Evolutionary conservation across 2,113 vertebrate genomes (phyloP).

Genomic region (Corythaeola cristata): DNA sequence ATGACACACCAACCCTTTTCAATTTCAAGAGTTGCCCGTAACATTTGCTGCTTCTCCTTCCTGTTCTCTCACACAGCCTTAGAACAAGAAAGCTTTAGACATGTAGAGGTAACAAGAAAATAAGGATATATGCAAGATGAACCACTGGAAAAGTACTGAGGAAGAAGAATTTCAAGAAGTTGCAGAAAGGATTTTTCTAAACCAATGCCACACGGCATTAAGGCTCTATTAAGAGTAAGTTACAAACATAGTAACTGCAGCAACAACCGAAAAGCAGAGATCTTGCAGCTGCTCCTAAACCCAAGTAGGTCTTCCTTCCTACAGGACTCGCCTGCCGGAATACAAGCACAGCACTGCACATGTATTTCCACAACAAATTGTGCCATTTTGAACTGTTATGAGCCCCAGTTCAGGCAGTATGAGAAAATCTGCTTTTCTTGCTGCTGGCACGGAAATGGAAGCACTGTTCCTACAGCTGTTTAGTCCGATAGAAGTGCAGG

Average conservation of each 20-base stretch:
- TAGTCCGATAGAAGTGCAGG: neutral
- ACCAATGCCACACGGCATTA: neutral
- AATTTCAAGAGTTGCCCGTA: accelerated
- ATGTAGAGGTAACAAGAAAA: neutral
- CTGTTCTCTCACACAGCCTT: neutral
- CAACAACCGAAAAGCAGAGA: neutral
- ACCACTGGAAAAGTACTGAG: neutral
- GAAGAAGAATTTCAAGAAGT: neutral
- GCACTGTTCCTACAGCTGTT: neutral
- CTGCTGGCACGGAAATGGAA: neutral
- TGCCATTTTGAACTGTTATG: neutral
- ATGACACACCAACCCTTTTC: neutral
- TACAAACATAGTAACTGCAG: neutral
- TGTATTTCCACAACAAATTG: neutral
- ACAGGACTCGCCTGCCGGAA: neutral
- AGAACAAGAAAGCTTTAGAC: neutral
- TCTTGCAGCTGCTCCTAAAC: neutral
- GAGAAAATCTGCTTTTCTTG: neutral
- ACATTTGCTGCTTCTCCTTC: neutral
- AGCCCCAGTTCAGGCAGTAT: neutral
- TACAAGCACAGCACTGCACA: neutral
- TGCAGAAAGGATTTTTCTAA: neutral
- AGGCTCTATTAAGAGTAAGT: neutral
- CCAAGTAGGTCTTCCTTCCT: neutral
- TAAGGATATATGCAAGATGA: neutral